These are phyloP conservation scores for Rhinella marina DNA, from an alignment of 2,797 vertebrate species.

Conservation along the genomic window DNA sequence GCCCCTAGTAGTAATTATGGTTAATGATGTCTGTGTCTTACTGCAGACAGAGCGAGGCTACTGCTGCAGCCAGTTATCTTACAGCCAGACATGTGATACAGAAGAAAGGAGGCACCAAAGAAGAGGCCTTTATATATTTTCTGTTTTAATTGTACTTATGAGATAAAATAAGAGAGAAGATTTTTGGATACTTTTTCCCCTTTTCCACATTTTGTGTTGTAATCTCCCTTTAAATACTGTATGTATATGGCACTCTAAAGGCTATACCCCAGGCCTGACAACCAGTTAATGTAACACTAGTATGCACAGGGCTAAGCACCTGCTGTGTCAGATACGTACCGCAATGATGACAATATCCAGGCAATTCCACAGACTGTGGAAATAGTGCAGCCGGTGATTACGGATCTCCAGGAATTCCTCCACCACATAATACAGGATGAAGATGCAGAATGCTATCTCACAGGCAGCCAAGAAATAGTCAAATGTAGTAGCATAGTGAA, in stretches of 20 bases:
- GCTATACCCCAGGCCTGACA: background rate
- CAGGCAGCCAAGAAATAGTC: conserved; percentile 94
- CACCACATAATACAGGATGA: conserved; percentile 93
- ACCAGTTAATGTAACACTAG: background rate
- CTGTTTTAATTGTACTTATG: too few species aligned
- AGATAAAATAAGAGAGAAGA: too few species aligned
- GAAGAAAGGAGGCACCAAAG: too few species aligned
- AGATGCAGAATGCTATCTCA: conserved; percentile 92
- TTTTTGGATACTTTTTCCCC: too few species aligned
- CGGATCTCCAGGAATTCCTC: conserved; percentile 94
- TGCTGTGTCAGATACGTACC: conserved; percentile 71
- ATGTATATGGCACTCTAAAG: too few species aligned
- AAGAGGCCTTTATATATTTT: too few species aligned
- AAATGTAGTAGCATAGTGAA: conserved; percentile 86
- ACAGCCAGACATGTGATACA: too few species aligned
- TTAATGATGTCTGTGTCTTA: too few species aligned
- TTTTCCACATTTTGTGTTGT: too few species aligned
- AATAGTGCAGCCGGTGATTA: conserved; percentile 90
- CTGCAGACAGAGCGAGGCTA: background rate
- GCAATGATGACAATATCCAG: conserved; percentile 89
- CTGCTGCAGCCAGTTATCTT: background rate
- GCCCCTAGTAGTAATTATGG: too few species aligned
- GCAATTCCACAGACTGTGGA: conserved; percentile 95
- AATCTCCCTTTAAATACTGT: too few species aligned
- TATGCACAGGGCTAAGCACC: background rate